A percentile compares a stretch with the other conserved stretches of the same genome.
These are phyloP conservation scores for Mormyrus hasselquistii DNA, from an alignment of 2,797 vertebrate species.

Conservation along the genomic window DNA sequence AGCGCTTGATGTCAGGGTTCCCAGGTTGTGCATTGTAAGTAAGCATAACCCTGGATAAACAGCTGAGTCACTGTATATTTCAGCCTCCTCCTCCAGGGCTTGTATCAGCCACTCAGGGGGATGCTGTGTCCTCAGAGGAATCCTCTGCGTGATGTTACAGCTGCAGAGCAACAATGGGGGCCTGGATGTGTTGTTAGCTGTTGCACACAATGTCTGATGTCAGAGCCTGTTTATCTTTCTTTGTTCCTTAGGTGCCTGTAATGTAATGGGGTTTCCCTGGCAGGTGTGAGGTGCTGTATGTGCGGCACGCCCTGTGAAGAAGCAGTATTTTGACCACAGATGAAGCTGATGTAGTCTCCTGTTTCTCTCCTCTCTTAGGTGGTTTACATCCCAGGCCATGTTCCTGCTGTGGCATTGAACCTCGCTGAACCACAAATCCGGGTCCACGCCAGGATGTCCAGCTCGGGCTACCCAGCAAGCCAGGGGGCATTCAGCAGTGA, in stretches of 20 bases:
- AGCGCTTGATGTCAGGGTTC: background rate
- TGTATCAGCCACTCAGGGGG: background rate
- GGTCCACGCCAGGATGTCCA: slow-evolving; percentile 60
- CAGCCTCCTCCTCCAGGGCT: background rate
- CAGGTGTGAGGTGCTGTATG: background rate
- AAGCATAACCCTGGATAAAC: background rate
- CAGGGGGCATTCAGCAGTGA: slow-evolving; percentile 96
- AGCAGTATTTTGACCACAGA: background rate
- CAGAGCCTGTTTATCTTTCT: background rate
- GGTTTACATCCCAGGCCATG: slow-evolving; percentile 71
- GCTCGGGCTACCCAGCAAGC: slow-evolving; percentile 91
- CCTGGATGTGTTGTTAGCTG: background rate
- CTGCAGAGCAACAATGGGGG: background rate
- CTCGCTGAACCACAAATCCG: slow-evolving; percentile 63
- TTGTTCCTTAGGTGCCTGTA: background rate
- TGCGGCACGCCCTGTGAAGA: background rate
- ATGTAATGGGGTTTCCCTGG: background rate
- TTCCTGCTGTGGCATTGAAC: slow-evolving; percentile 66
- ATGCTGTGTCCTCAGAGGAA: slow-evolving; percentile 2
- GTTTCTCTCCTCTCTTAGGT: slow-evolving; percentile 59
- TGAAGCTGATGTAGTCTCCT: background rate
- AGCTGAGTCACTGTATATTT: slow-evolving; percentile 21
- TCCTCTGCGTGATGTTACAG: background rate
- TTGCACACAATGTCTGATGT: background rate
- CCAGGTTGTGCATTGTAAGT: background rate